A percentile compares a stretch with the other conserved stretches of the same genome.
These are phyloP conservation scores for Perca flavescens DNA, from an alignment of 2,113 vertebrate genomes.

Conservation along the genomic window DNA sequence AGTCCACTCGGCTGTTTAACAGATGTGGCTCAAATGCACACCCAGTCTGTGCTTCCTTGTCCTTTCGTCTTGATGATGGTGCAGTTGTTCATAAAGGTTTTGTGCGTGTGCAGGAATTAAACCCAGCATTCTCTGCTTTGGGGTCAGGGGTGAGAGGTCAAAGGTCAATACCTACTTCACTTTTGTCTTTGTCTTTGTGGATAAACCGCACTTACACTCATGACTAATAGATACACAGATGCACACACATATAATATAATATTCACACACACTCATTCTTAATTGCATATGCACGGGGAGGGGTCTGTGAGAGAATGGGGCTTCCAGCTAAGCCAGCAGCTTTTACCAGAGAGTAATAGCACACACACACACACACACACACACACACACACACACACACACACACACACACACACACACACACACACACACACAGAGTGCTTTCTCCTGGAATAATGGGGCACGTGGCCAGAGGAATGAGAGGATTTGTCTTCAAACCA, in stretches of 20 bases:
- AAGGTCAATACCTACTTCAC: slow-evolving; percentile 66
- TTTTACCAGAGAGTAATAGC: slow-evolving; percentile 57
- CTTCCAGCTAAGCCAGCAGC: slow-evolving; percentile 31
- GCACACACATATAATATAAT: background rate
- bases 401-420: slow-evolving; percentile 34
- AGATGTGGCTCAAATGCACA: slow-evolving; percentile 47
- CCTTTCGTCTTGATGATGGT: slow-evolving; percentile 17
- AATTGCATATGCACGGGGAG: slow-evolving; percentile 10
- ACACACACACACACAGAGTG: slow-evolving; percentile 34
- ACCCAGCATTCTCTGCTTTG: background rate
- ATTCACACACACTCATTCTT: slow-evolving; percentile 11
- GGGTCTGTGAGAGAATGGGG: slow-evolving; percentile 27
- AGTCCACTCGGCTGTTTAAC: slow-evolving; percentile 19
- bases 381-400: slow-evolving; percentile 32
- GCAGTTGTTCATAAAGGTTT: background rate
- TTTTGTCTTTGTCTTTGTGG: slow-evolving; percentile 59
- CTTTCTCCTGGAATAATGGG: slow-evolving; percentile 42
- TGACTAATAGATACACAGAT: slow-evolving; percentile 17
- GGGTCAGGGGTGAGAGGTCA: slow-evolving; percentile 46
- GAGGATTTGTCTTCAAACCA: slow-evolving; percentile 58
- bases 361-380: slow-evolving; percentile 21
- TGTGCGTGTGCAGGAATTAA: background rate
- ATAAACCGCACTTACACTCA: slow-evolving; percentile 33
- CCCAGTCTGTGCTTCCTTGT: background rate
- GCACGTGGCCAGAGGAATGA: slow-evolving; percentile 64